phyloP scores from a whole-genome alignment of 1,140 invertebrate genomes.

The Leptinotarsa lineolata region DNA sequence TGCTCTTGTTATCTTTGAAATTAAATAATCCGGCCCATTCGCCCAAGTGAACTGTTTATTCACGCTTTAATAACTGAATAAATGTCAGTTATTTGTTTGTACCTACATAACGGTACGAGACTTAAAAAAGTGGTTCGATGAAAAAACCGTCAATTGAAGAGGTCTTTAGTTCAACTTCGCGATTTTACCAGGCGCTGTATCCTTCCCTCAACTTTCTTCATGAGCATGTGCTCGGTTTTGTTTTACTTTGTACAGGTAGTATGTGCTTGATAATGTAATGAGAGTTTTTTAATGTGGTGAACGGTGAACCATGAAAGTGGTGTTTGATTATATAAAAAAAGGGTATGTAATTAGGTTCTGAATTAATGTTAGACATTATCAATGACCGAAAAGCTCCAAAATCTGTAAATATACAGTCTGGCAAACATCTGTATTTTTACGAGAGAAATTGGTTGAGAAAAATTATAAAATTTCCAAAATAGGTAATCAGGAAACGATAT shows the following conservation, averaged over 20 bases:
- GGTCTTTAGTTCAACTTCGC: slow-evolving; percentile 32
- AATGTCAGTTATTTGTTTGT: slow-evolving; percentile 35
- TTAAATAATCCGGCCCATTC: slow-evolving; percentile 4
- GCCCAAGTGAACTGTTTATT: slow-evolving; percentile 29
- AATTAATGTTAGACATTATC: no score
- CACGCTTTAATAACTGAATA: slow-evolving; percentile 35
- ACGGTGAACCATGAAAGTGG: neutral
- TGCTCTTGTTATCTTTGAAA: neutral
- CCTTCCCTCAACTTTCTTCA: slow-evolving; percentile 15
- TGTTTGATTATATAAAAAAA: no score
- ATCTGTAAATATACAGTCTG: no score
- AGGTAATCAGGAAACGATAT: no score
- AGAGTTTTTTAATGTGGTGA: neutral
- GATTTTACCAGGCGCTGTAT: slow-evolving; percentile 20
- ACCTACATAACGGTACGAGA: slow-evolving; percentile 31
- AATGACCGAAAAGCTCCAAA: no score
- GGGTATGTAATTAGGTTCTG: no score
- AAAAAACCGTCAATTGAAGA: slow-evolving; percentile 28
- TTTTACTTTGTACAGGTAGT: neutral
- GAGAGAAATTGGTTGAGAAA: no score
- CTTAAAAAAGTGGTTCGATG: slow-evolving; percentile 30
- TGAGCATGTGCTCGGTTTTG: slow-evolving; percentile 11
- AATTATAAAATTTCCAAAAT: no score
- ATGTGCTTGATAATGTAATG: neutral
- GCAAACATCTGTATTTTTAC: no score